These are phyloP conservation scores for Nephrocerus scutellatus DNA, from an alignment of 2,888 invertebrate species.

Conservation along the genomic window DNA sequence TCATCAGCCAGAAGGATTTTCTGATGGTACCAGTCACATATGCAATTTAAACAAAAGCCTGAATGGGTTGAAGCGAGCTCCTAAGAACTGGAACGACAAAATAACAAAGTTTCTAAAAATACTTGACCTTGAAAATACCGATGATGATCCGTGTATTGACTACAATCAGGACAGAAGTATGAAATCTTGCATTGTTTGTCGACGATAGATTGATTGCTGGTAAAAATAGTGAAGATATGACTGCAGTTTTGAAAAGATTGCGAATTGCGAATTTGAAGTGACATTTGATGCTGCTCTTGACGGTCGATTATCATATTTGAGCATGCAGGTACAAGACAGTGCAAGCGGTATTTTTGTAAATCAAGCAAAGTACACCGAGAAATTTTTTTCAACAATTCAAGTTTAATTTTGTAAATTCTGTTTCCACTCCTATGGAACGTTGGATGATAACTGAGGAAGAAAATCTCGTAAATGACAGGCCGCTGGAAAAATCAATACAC, in stretches of 20 bases:
- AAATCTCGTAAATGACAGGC: background rate
- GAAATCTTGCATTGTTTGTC: too few species aligned
- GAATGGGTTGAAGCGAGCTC: slow-evolving; percentile 27
- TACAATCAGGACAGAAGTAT: too few species aligned
- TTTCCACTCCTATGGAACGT: slow-evolving; percentile 15
- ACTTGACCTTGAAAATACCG: too few species aligned
- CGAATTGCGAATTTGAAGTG: background rate
- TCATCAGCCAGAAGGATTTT: slow-evolving; percentile 19
- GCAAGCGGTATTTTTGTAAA: background rate
- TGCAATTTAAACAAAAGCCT: slow-evolving; percentile 22
- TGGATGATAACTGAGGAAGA: background rate
- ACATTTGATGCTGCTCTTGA: background rate
- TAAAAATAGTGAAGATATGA: too few species aligned
- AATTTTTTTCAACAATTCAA: slow-evolving; percentile 12
- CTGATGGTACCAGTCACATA: slow-evolving; percentile 22
- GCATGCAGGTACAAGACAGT: background rate
- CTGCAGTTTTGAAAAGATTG: too few species aligned
- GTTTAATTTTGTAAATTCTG: slow-evolving; percentile 14
- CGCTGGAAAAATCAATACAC: slow-evolving; percentile 1
- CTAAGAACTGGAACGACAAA: slow-evolving; percentile 25
- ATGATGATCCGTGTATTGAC: too few species aligned
- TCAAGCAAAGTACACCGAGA: slow-evolving; percentile 10
- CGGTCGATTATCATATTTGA: background rate
- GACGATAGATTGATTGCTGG: too few species aligned
- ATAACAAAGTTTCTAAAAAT: slow-evolving; percentile 22